Percentiles rank a stretch among this genome's conserved stretches.
phyloP scores from a whole-genome alignment of 2,113 vertebrate species.

The Otolemur garnettii region DNA sequence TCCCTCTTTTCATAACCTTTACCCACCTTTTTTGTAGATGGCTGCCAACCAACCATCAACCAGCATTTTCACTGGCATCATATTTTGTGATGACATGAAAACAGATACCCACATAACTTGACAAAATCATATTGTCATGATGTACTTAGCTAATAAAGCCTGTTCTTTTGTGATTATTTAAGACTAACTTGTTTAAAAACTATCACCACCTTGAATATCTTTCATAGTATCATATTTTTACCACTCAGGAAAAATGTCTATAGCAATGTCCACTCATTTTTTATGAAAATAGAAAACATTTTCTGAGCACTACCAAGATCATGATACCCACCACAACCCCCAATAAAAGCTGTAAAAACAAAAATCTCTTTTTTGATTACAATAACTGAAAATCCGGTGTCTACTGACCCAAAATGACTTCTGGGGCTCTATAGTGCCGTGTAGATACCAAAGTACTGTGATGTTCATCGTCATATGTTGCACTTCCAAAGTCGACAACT shows the following conservation, averaged over 20 bases:
- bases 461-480: conserved; percentile 97
- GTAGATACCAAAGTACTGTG: conserved; percentile 98
- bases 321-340: neutral
- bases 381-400: neutral
- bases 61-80: neutral
- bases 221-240: conserved; percentile 45
- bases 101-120: neutral
- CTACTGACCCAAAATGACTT: conserved; percentile 95
- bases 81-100: neutral
- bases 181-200: conserved; percentile 32
- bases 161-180: neutral
- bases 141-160: neutral
- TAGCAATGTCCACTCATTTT: neutral
- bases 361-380: neutral
- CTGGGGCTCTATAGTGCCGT: conserved; percentile 97
- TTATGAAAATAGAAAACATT: conserved; percentile 22
- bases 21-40: neutral
- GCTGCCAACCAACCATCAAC: neutral
- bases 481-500: conserved; percentile 98
- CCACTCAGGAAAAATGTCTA: conserved; percentile 45
- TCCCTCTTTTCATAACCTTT: neutral
- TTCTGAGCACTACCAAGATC: neutral
- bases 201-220: neutral
- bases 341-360: neutral
- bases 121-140: neutral